Base-by-base conservation (phyloP, 2,888 invertebrate species). In the Marronus borbonicus region DNA sequence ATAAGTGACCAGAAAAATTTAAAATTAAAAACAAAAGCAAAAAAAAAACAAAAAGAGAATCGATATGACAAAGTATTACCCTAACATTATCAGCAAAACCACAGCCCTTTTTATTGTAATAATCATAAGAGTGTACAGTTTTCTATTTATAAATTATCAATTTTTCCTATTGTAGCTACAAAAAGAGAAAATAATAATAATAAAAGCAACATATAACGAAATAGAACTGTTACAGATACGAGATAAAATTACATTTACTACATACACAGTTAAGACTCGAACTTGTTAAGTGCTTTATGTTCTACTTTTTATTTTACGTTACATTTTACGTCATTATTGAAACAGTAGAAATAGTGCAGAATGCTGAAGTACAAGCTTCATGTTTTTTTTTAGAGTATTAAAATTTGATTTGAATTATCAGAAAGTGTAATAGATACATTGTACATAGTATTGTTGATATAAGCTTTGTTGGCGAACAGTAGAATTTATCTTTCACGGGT, bases 11-110 rank as follows among this genome's bases (percentile, higher is more conserved):
- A 8, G 31, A 20, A 8, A 58, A 58, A 58, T 44, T 44, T n/a
- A 20, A 60, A 7, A 52, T 7, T 17, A 72, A 72, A 39, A 60
- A 58, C 17, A 31, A 70, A 70, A 55, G n/a, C 14, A 12, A 28
- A 55, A 44, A 58, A 58, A 70, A 12, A 28, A 72, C 70, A 55
- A 60, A 72, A 72, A 70, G 24, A 14, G 39, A 49, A 68, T 24
- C 60, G 60, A 60, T 60, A 60, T 68, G 44, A 58, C 52, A 52
- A 72, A 72, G 72, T 72, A 72, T 72, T 60, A 58, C 44, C 39
- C 44, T 12, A 20, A 52, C 52, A 52, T 52, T 52, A 52, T 52
- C 52, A 52, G 52, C 68, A 50, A 68, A 72, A 39, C 39, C 39
- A 69, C 39, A 39, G 60, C 17, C 28, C 72, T 36, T 36, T 36